phyloP scores from a whole-genome alignment of 64 coral and sea anemone species.

The Montipora sp. region DNA sequence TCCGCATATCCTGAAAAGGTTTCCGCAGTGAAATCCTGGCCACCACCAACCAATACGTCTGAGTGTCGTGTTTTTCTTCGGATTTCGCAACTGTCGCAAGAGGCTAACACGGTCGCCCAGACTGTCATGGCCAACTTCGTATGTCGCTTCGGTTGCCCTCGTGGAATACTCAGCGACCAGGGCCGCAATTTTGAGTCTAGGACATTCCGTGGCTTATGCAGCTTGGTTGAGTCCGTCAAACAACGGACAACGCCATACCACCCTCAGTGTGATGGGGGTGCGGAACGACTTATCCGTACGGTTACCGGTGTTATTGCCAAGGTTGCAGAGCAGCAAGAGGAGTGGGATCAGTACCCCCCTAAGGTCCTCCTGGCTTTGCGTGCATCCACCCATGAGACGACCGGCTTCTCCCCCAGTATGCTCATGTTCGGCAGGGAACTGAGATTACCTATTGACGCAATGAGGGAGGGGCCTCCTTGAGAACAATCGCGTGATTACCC shows the following conservation, averaged over 20 bases:
- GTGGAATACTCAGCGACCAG: constrained; percentile 25
- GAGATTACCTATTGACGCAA: constrained; percentile 37
- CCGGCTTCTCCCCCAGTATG: constrained; percentile 4
- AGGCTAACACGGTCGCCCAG: not conserved
- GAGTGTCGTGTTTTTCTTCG: constrained; percentile 22
- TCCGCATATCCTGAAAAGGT: constrained; percentile 48
- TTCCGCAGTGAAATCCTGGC: constrained; percentile 33
- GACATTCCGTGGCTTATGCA: constrained; percentile 38
- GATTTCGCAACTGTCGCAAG: constrained; percentile 47
- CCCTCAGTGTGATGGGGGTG: constrained; percentile 49
- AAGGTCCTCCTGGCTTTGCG: constrained; percentile 29
- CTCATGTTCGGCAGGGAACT: constrained; percentile 42
- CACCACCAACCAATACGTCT: constrained; percentile 57
- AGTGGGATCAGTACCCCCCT: not conserved
- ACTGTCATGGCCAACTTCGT: not conserved
- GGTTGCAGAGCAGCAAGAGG: constrained; percentile 2
- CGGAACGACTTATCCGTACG: constrained; percentile 21
- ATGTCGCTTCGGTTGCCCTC: constrained; percentile 15
- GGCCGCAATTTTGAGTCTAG: constrained; percentile 49
- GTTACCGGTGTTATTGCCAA: constrained; percentile 32
- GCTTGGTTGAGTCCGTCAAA: constrained; percentile 36
- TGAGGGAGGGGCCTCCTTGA: constrained; percentile 41
- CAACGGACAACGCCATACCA: constrained; percentile 48
- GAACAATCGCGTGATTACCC: constrained; percentile 27
- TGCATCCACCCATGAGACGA: constrained; percentile 5